Conservation (phyloP, 92 coral and sea anemone genomes). For the Pocillopora grandis region DNA sequence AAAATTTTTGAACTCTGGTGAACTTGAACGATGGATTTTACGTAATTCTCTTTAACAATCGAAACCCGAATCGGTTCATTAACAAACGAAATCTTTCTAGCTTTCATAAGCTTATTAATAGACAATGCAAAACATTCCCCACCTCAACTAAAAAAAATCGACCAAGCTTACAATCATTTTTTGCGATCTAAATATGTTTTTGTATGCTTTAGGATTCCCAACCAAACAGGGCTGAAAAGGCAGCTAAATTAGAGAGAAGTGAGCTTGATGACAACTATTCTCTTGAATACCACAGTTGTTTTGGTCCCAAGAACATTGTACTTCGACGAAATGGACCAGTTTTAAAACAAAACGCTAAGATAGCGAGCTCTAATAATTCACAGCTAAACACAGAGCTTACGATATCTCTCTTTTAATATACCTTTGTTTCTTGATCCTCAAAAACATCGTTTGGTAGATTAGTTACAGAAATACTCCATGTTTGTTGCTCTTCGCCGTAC, state of each 20-base stretch:
- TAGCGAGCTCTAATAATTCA: not conserved
- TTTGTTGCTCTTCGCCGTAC: slow-evolving; percentile 14
- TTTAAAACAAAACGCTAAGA: not conserved
- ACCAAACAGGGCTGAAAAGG: not conserved
- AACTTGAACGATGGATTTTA: too few species aligned
- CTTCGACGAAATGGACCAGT: too few species aligned
- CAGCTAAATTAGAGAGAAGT: not conserved
- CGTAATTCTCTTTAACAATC: too few species aligned
- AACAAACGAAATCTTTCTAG: too few species aligned
- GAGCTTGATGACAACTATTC: not conserved
- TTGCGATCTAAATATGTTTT: too few species aligned
- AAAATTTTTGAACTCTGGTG: too few species aligned
- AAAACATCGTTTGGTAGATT: slow-evolving; percentile 81
- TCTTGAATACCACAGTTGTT: not conserved
- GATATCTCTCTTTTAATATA: slow-evolving; percentile 15
- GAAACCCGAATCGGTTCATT: too few species aligned
- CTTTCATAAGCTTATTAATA: too few species aligned
- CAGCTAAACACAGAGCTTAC: not conserved
- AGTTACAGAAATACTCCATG: slow-evolving; percentile 84
- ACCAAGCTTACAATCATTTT: too few species aligned
- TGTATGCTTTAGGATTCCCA: too few species aligned
- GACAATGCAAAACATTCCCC: too few species aligned
- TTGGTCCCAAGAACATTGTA: not conserved
- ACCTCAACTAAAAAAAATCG: too few species aligned
- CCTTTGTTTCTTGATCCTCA: slow-evolving; percentile 78